phyloP scores from a whole-genome alignment of 2,797 vertebrate genomes.

The Sus cebifrons region DNA sequence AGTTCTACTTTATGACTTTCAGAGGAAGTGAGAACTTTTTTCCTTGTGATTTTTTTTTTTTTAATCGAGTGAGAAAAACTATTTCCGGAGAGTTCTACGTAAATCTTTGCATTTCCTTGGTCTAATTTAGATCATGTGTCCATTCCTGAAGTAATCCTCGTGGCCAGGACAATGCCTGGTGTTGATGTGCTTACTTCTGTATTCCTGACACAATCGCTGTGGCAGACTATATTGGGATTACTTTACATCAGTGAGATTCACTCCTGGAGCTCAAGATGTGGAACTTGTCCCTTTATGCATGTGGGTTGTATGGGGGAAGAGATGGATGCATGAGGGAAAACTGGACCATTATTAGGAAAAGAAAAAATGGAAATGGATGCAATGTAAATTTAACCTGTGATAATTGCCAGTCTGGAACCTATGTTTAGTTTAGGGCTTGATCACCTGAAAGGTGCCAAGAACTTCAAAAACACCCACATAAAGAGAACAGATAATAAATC shows the following conservation, averaged over 20 bases:
- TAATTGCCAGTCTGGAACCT: neutral
- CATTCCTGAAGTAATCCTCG: constrained; percentile 27
- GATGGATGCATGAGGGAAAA: neutral
- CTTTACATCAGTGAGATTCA: neutral
- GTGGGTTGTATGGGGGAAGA: neutral
- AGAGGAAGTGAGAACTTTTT: constrained; percentile 54
- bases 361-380: neutral
- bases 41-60: constrained; percentile 53
- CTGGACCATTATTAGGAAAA: neutral
- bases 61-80: constrained; percentile 56
- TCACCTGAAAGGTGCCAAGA: neutral
- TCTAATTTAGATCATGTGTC: neutral
- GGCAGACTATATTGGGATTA: neutral
- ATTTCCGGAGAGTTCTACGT: constrained; percentile 43
- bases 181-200: neutral
- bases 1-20: constrained; percentile 61
- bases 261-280: neutral
- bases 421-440: neutral
- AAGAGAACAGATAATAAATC: neutral
- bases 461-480: constrained; percentile 34
- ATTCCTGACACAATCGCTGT: neutral
- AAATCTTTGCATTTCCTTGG: constrained; percentile 40
- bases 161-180: neutral
- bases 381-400: neutral
- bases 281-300: neutral